Conservation (phyloP, 2,888 invertebrate species). For the Acheta domesticus region DNA sequence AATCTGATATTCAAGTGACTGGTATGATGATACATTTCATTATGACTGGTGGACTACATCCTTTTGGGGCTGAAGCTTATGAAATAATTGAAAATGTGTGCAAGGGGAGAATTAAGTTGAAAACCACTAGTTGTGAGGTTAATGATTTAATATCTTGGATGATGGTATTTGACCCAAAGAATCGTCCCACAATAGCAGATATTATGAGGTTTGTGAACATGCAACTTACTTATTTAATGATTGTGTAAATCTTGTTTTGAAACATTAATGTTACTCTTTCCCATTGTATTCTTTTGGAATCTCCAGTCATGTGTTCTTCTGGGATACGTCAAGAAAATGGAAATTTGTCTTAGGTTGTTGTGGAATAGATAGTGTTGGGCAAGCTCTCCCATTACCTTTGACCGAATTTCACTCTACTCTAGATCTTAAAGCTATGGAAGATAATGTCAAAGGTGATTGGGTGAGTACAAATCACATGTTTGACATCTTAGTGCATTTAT, state of each 20-base stretch:
- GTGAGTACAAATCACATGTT: slow-evolving; percentile 36
- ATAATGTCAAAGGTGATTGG: slow-evolving; percentile 46
- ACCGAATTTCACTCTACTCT: slow-evolving; percentile 43
- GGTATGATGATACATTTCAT: slow-evolving; percentile 46
- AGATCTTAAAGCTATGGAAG: slow-evolving; percentile 43
- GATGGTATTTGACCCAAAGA: slow-evolving; percentile 45
- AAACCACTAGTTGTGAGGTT: slow-evolving; percentile 43
- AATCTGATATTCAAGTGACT: slow-evolving; percentile 48
- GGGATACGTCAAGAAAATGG: slow-evolving; percentile 45
- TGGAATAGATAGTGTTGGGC: slow-evolving; percentile 45
- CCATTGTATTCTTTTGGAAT: not conserved
- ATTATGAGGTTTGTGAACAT: slow-evolving; percentile 45
- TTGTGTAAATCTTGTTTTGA: too few species aligned
- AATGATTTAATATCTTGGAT: slow-evolving; percentile 47
- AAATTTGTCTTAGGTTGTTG: slow-evolving; percentile 46
- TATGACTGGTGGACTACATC: slow-evolving; percentile 47
- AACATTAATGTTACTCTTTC: not conserved
- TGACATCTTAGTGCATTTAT: not conserved
- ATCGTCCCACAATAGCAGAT: slow-evolving; percentile 46
- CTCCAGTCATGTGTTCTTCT: slow-evolving; percentile 40
- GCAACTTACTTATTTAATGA: not conserved
- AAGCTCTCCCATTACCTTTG: slow-evolving; percentile 41
- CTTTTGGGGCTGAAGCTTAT: slow-evolving; percentile 45
- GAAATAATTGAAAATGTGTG: slow-evolving; percentile 46
- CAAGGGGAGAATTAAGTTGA: slow-evolving; percentile 41